These are phyloP conservation scores for Achatina immaculata DNA, from an alignment of 1,140 invertebrate genomes.

Conservation along the genomic window DNA sequence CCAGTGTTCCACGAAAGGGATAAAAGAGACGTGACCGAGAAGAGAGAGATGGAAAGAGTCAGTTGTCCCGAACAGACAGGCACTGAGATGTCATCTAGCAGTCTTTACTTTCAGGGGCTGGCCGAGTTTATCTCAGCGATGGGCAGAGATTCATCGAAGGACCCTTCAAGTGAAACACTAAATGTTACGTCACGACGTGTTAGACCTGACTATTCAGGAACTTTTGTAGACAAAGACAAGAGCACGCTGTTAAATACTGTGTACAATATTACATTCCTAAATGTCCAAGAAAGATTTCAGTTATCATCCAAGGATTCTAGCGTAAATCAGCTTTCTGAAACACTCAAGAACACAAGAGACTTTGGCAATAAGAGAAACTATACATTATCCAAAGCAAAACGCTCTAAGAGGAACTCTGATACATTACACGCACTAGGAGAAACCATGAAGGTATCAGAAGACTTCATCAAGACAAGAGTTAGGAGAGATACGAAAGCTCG, in stretches of 20 bases:
- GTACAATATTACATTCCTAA: conserved; percentile 1
- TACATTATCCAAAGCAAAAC: background rate
- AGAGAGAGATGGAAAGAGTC: background rate
- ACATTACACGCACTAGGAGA: background rate
- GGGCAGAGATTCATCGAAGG: background rate
- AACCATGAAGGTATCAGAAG: background rate
- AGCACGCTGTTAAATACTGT: background rate
- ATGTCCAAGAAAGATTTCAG: background rate
- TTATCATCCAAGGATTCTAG: background rate
- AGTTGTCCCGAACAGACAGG: background rate
- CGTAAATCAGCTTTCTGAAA: background rate
- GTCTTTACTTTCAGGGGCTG: background rate
- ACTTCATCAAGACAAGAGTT: background rate
- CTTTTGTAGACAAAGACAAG: background rate
- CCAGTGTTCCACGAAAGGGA: conserved; percentile 52
- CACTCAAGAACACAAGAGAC: background rate
- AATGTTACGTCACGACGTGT: background rate
- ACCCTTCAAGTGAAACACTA: background rate
- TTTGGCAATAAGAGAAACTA: background rate
- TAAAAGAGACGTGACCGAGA: conserved; percentile 11
- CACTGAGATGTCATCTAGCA: background rate
- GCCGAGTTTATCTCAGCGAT: background rate
- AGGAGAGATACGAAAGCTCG: conserved; percentile 9
- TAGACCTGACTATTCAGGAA: background rate
- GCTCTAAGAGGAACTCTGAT: background rate